Base-by-base conservation (phyloP, 2,888 invertebrate genomes). In the Drosophila yooni region DNA sequence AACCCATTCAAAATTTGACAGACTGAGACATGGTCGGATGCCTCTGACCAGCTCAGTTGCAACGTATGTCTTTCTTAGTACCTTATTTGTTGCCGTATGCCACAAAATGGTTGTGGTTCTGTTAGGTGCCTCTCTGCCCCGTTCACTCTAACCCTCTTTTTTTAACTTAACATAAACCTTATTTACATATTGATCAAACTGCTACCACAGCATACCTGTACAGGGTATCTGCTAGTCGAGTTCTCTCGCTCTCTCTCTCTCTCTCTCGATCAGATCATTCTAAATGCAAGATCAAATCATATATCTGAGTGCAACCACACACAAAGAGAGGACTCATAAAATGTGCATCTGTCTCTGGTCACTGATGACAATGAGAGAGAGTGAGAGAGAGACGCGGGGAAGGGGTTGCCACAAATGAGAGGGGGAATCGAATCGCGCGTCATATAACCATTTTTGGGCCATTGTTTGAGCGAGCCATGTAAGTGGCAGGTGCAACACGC, bases 401-500 rank as follows among this genome's bases (percentile, higher is more conserved):
- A 25, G 13, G 15, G 13, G 7, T 7, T 21, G 46, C 7, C 15
- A 25, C 7, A 46, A 15, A 46, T 46, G 21, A 21, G 48, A 48
- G 51, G 58, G 59, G 31, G 48, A 36, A 57, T 38, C n/a, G 38
- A n/a, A 56, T 25, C 38, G 27, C n/a, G 38, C 56, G 38, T 38
- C 56, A 38, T 38, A 56, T 56, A 38, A 56, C 38, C 27, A 56
- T 38, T 56, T 38, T 56, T n/a, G 57, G 43, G 57, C 18, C 69
- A 69, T 76, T 80, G 80, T 80, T 58, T 65, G 51, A 51, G 43
- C 38, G 61, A 53, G 64, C 66, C 71, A 79, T 69, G 68, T 63
- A 70, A 76, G 64, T 64, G 78, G 83, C 83, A 83, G 83, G 83
- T 83, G 83, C 78, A 83, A 82, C 71, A 69, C 66, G 79, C 75